Evolutionary conservation across 2,797 vertebrate genomes (phyloP), one percentile per base, ranked within the genome.

Genomic region (Gymnothorax reevesii): DNA sequence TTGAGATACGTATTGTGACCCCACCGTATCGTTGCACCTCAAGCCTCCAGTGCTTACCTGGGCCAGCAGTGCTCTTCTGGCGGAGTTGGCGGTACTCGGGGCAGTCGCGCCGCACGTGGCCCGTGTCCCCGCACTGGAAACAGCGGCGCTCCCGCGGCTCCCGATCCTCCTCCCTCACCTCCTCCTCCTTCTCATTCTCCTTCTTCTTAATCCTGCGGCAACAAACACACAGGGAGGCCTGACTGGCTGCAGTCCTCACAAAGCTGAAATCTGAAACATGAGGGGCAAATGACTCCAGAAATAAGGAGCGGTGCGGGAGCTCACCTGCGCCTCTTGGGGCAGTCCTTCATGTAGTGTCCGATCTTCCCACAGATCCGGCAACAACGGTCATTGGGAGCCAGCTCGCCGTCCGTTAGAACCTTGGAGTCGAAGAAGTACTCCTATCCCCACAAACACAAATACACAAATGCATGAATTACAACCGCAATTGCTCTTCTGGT

Each of bases 321-420:
- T 92, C 89, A 99, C 99, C 98, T 98, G 94, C 98, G 98, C 91
- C 97, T 97, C 92, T 99, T 99, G 10, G 99, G 99, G 89, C 99
- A 99, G 92, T 99, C 98, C 95, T 99, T 99, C 98, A 99, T 99
- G 91, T 99, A 99, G 91, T 99, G 99, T 86, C 98, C 99, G 84
- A 99, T 99, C 95, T 99, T 99, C 85, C 99, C 99, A 85, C 99
- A 99, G 89, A 99, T 98, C 88, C 99, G 94, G 93, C 99, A 99
- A 93, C 99, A 99, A 88, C 99, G 93, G 94, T 99, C 99, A 82
- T 99, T 99, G 62, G 99, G 99, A 69, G 99, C 99, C 94, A 99
- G 88, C 90, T 99, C 98, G 22, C 98, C 99, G 84, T 99, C 98
- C 4, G 99, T 99, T 89, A 99, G 89, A 89, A 99, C 97, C 96